These are phyloP conservation scores for Nephila pilipes DNA, from an alignment of 1,140 invertebrate genomes.

Conservation along the genomic window DNA sequence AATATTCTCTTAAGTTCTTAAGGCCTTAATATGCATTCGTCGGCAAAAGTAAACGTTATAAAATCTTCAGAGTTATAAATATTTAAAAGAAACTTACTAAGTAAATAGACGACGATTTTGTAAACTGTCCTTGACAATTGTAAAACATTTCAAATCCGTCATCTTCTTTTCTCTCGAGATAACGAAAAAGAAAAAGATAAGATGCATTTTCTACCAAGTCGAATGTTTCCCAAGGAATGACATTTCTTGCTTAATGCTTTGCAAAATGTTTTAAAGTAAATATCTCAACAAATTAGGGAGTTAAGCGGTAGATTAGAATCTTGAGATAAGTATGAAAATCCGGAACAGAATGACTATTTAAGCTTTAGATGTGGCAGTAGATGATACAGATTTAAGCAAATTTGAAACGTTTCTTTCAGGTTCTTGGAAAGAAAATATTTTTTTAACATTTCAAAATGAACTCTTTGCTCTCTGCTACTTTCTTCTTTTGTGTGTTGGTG, in stretches of 20 bases:
- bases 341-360: constrained; percentile 13
- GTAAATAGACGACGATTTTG: neutral
- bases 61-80: neutral
- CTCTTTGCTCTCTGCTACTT: neutral
- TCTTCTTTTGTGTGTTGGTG: neutral
- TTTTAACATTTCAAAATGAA: constrained; percentile 6
- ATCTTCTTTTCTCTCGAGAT: neutral
- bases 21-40: too few species aligned
- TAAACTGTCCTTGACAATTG: neutral
- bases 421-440: neutral
- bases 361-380: neutral
- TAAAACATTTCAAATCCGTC: neutral
- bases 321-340: neutral
- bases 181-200: neutral
- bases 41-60: too few species aligned
- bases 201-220: neutral
- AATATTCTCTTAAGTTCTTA: too few species aligned
- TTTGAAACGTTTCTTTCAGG: neutral
- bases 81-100: neutral
- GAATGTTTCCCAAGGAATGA: neutral
- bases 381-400: neutral
- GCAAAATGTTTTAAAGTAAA: neutral
- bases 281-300: neutral
- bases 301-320: neutral
- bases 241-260: neutral